Evolutionary conservation across 2,797 vertebrate species (phyloP), one percentile per base, ranked within the genome.

Genomic region (Pseudotriccus pelzelni): DNA sequence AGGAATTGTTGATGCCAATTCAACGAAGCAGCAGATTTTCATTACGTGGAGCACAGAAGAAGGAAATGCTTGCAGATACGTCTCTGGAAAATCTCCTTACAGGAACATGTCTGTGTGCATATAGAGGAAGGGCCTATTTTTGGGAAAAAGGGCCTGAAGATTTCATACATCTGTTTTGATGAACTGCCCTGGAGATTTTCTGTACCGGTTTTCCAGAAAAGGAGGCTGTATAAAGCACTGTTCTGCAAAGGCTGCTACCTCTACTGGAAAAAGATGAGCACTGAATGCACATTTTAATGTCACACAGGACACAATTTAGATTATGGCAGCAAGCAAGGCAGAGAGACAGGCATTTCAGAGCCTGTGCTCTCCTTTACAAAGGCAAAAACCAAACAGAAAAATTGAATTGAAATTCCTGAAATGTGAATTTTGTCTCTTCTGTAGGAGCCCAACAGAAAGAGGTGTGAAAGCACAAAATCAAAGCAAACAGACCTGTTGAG

Each of bases 381-480:
- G 24, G 63, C 20, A 76, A 59, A 89, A 69, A 47, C 0, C 11
- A 37, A 67, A 73, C 9, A 7, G 52, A 81, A 64, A 27, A 72
- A 50, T 1, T 44, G 17, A 75, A 73, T 4, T 73, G 4, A 59
- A 78, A 73, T 73, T 91, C 21, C 32, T 47, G 32, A 46, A 76
- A 75, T 3, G 7, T 22, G 28, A 60, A 49, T 37, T 62, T 63
- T 3, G 1, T n/a, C 24, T 72, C 17, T 64, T 37, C 28, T 73
- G 30, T 28, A 0, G 0, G 2, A 28, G 28, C 32, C 28, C 63
- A 90, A 59, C 10, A 58, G 53, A 76, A 82, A 0, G 0, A 74
- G 46, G 53, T 1, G 1, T 28, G 24, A 68, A 89, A 85, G 41
- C 14, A 66, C 36, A 80, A 92, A 89, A 77, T 55, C 43, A 73